These are phyloP conservation scores for Melanophora roralis DNA, from an alignment of 2,888 invertebrate genomes.

Conservation along the genomic window DNA sequence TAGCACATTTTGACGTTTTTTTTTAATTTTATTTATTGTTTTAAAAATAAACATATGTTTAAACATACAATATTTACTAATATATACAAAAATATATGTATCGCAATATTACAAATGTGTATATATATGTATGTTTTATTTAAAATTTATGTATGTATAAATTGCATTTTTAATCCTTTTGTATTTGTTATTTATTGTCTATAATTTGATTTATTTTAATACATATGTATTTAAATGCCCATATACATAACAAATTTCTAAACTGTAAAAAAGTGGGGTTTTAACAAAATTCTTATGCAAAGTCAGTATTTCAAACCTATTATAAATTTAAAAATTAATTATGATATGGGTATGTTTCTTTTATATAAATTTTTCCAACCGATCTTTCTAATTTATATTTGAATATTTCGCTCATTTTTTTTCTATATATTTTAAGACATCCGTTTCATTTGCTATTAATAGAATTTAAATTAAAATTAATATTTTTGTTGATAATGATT, in stretches of 20 bases:
- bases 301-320: no score
- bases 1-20: no score
- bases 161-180: constrained; percentile 58
- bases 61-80: neutral
- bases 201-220: constrained; percentile 61
- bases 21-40: no score
- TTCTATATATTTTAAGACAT: neutral
- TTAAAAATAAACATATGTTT: neutral
- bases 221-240: constrained; percentile 48
- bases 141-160: constrained; percentile 55
- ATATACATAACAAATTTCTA: no score
- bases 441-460: neutral
- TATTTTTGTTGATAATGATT: constrained; percentile 1
- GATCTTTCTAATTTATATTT: neutral
- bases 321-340: no score
- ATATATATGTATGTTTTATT: constrained; percentile 12
- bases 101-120: neutral
- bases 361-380: neutral
- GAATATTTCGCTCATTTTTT: neutral
- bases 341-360: no score
- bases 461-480: neutral
- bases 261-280: no score
- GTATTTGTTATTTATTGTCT: constrained; percentile 63
- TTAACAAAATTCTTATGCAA: no score
- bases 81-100: neutral